A percentile compares a stretch with the other conserved stretches of the same genome.
Conservation (phyloP, 2,113 vertebrate genomes). For the Astur gentilis region DNA sequence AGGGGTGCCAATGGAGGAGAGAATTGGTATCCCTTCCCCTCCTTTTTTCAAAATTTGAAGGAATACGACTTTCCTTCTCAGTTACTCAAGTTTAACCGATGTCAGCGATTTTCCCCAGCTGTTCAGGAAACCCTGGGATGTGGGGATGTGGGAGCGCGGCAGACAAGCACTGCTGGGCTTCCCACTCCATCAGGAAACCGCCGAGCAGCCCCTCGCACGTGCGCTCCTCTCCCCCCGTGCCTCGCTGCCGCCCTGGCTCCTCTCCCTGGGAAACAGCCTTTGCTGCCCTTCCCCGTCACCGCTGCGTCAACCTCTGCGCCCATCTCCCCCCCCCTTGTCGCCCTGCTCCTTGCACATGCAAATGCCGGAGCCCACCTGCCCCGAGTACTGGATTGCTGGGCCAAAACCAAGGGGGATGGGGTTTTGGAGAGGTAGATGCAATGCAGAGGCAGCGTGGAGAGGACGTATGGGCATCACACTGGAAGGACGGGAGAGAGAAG, state of each 20-base stretch:
- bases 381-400: accelerated
- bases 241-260: accelerated
- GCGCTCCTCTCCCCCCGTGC: accelerated
- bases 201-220: neutral
- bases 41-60: neutral
- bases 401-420: neutral
- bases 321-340: accelerated
- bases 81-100: neutral
- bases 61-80: neutral
- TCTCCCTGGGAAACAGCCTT: neutral
- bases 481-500: neutral
- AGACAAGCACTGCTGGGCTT: neutral
- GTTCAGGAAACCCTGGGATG: neutral
- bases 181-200: accelerated
- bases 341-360: accelerated
- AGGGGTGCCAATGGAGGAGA: neutral
- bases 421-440: neutral
- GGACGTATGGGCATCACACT: accelerated
- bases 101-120: neutral
- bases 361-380: neutral
- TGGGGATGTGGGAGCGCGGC: neutral
- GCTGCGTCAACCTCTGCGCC: accelerated
- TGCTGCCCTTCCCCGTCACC: neutral
- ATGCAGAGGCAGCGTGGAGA: neutral
- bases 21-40: neutral